Percentiles rank a stretch among this genome's conserved stretches.
These are phyloP conservation scores for Osmoderma eremita DNA, from an alignment of 2,888 invertebrate genomes.

Conservation along the genomic window DNA sequence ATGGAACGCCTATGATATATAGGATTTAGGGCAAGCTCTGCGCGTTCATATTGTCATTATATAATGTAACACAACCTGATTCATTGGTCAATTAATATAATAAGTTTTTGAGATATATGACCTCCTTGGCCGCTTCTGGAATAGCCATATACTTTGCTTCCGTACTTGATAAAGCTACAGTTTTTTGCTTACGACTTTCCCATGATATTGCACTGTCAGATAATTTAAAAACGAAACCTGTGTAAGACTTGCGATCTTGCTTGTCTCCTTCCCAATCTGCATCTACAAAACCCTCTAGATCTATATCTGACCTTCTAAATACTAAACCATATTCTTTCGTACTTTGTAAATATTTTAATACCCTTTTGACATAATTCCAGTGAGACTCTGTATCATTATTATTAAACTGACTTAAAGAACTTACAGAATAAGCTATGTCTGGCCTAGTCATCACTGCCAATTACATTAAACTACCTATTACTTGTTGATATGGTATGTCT, in stretches of 20 bases:
- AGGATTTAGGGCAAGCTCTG: slow-evolving; percentile 30
- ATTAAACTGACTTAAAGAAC: slow-evolving; percentile 48
- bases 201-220: slow-evolving; percentile 51
- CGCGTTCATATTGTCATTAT: slow-evolving; percentile 28
- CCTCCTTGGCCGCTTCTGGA: slow-evolving; percentile 46
- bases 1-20: slow-evolving; percentile 18
- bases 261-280: slow-evolving; percentile 50
- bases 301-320: slow-evolving; percentile 40
- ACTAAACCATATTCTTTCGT: slow-evolving; percentile 46
- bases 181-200: slow-evolving; percentile 53
- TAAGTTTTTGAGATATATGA: slow-evolving; percentile 41
- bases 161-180: slow-evolving; percentile 53
- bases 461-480: slow-evolving; percentile 3
- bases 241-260: slow-evolving; percentile 40
- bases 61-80: slow-evolving; percentile 24
- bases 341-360: slow-evolving; percentile 39
- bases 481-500: no score
- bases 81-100: slow-evolving; percentile 23
- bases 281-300: slow-evolving; percentile 48
- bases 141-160: slow-evolving; percentile 54
- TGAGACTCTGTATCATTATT: slow-evolving; percentile 42
- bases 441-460: slow-evolving; percentile 45
- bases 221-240: slow-evolving; percentile 48
- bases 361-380: slow-evolving; percentile 19
- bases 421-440: slow-evolving; percentile 45